These are phyloP conservation scores for Gadopsis marmoratus DNA, from an alignment of 2,797 vertebrate genomes.

Conservation along the genomic window DNA sequence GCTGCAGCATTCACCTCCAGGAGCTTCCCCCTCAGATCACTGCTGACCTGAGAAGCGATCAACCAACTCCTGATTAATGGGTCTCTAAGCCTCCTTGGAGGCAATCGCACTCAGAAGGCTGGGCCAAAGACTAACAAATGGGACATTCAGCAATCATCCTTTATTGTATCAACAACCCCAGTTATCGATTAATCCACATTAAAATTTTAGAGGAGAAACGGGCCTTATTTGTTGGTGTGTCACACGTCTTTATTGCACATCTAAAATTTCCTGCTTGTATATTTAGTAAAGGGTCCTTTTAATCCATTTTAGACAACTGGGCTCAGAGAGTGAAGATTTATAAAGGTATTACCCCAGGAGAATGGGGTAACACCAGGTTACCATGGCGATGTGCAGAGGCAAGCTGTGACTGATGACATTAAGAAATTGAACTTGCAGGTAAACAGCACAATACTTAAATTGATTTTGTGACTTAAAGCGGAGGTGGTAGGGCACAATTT, in stretches of 20 bases:
- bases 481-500: slow-evolving; percentile 10
- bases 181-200: slow-evolving; percentile 67
- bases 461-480: slow-evolving; percentile 51
- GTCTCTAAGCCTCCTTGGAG: slow-evolving; percentile 57
- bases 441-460: slow-evolving; percentile 44
- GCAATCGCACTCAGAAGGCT: slow-evolving; percentile 68
- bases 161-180: slow-evolving; percentile 70
- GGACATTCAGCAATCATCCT: slow-evolving; percentile 61
- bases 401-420: slow-evolving; percentile 44
- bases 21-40: slow-evolving; percentile 57
- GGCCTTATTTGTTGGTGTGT: slow-evolving; percentile 32
- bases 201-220: slow-evolving; percentile 54
- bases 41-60: slow-evolving; percentile 71
- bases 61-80: slow-evolving; percentile 79
- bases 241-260: slow-evolving; percentile 29
- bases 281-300: slow-evolving; percentile 19
- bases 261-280: slow-evolving; percentile 30
- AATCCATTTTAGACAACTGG: slow-evolving; percentile 32
- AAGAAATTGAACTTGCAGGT: slow-evolving; percentile 45
- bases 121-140: slow-evolving; percentile 65
- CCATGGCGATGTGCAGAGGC: slow-evolving; percentile 45
- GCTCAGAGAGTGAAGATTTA: slow-evolving; percentile 19
- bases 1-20: slow-evolving; percentile 64
- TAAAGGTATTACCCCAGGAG: slow-evolving; percentile 11
- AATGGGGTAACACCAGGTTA: slow-evolving; percentile 35